Conservation (phyloP, 2,888 invertebrate species). For the Thecophora atra region DNA sequence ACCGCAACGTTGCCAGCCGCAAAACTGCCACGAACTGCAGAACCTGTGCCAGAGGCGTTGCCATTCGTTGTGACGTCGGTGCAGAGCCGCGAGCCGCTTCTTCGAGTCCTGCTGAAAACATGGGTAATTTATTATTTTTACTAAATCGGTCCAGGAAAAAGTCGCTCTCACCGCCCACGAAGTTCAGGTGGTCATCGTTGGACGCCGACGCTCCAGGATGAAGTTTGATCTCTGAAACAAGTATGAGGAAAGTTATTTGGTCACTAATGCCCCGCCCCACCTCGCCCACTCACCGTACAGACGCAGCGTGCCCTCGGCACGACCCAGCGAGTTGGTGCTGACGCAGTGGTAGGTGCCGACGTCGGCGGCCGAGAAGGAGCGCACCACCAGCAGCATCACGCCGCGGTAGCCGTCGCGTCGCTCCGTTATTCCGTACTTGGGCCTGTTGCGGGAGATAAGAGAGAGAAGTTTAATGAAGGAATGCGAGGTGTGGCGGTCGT, state of each 20-base stretch:
- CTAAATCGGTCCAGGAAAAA: background rate
- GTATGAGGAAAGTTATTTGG: background rate
- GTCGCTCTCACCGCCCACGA: slow-evolving; percentile 54
- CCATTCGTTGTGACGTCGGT: slow-evolving; percentile 40
- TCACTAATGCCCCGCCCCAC: background rate
- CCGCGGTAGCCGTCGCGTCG: slow-evolving; percentile 65
- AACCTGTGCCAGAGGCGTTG: slow-evolving; percentile 34
- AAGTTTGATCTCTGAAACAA: slow-evolving; percentile 64
- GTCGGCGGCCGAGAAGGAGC: slow-evolving; percentile 70
- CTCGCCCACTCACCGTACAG: slow-evolving; percentile 69
- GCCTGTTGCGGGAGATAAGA: slow-evolving; percentile 50
- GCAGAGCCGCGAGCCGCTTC: slow-evolving; percentile 52
- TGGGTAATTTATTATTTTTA: background rate
- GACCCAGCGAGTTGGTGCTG: slow-evolving; percentile 75
- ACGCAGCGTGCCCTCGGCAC: slow-evolving; percentile 73
- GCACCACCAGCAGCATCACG: slow-evolving; percentile 64
- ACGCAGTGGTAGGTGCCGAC: slow-evolving; percentile 82
- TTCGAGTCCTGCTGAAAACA: slow-evolving; percentile 49
- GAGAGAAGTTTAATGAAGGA: background rate
- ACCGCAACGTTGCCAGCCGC: slow-evolving; percentile 6
- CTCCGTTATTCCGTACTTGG: slow-evolving; percentile 66
- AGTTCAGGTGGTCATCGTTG: slow-evolving; percentile 65
- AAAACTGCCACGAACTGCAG: background rate
- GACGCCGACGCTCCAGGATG: slow-evolving; percentile 62
- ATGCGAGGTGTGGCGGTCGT: slow-evolving; percentile 54